Conservation (phyloP, 2,888 invertebrate genomes). For the Agrotis exclamationis region DNA sequence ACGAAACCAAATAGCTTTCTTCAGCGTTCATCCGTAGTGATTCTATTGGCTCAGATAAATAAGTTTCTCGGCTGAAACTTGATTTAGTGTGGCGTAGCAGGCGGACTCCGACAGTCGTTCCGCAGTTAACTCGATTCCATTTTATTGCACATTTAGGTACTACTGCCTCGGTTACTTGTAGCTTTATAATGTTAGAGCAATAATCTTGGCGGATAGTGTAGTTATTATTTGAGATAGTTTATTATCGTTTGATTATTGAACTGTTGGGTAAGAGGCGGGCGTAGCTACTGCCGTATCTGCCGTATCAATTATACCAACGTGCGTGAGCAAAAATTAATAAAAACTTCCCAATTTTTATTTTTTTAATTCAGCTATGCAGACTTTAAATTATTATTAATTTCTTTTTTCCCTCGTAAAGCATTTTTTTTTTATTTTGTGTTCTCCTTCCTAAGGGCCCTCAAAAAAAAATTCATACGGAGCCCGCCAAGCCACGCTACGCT, state of each 20-base stretch:
- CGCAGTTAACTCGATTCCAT: conserved; percentile 64
- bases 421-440: too few relatives aligned
- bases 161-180: conserved; percentile 53
- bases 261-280: too few relatives aligned
- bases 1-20: conserved; percentile 52
- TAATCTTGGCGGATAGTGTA: conserved; percentile 37
- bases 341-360: too few relatives aligned
- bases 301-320: too few relatives aligned
- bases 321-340: too few relatives aligned
- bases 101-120: conserved; percentile 55
- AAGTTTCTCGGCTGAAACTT: conserved; percentile 63
- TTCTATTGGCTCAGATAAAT: conserved; percentile 66
- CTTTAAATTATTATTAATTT: too few relatives aligned
- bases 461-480: too few relatives aligned
- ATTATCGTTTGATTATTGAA: background rate
- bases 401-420: too few relatives aligned
- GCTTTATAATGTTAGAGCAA: conserved; percentile 47
- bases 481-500: too few relatives aligned
- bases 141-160: conserved; percentile 59
- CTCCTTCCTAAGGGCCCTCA: too few relatives aligned
- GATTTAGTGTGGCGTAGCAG: conserved; percentile 57
- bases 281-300: too few relatives aligned
- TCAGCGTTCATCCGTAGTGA: conserved; percentile 52
- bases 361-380: too few relatives aligned
- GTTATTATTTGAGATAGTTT: conserved; percentile 23